Evolutionary conservation across 2,888 invertebrate genomes (phyloP).

Genomic region (Sinelater perroti): DNA sequence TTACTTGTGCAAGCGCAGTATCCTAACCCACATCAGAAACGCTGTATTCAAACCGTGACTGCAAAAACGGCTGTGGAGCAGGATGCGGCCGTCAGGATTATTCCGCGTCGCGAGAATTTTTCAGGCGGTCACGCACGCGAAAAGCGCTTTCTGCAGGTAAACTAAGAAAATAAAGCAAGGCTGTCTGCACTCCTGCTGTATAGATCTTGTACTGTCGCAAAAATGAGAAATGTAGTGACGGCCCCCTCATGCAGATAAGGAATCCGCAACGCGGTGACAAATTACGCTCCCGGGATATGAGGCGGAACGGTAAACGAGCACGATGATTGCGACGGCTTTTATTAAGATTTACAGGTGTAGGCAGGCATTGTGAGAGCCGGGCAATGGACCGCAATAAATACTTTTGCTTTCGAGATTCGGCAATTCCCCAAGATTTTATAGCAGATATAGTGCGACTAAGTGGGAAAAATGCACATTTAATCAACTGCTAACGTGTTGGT

Average conservation of each 20-base stretch:
- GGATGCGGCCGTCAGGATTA: background rate
- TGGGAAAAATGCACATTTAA: too few species aligned
- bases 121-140: constrained; percentile 2
- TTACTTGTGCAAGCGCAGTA: too few species aligned
- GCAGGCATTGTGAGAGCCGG: constrained; percentile 1
- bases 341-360: constrained; percentile 5
- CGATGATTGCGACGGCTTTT: background rate
- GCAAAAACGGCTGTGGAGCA: background rate
- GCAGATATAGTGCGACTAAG: too few species aligned
- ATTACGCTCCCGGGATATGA: background rate
- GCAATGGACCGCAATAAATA: too few species aligned
- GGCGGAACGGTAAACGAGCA: constrained; percentile 1
- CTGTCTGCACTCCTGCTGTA: too few species aligned
- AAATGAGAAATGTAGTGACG: background rate
- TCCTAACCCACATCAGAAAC: too few species aligned
- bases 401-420: too few species aligned
- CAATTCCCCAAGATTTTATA: too few species aligned
- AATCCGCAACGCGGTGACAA: constrained; percentile 1
- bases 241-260: background rate
- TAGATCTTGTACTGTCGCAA: too few species aligned
- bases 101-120: background rate
- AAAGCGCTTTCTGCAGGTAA: background rate
- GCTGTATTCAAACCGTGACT: too few species aligned
- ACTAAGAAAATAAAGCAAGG: background rate
- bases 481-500: too few species aligned